Evolutionary conservation across 30 jellyfish, hydroid and myxozoan species (phyloP).

Genomic region (Pelagia noctiluca): DNA sequence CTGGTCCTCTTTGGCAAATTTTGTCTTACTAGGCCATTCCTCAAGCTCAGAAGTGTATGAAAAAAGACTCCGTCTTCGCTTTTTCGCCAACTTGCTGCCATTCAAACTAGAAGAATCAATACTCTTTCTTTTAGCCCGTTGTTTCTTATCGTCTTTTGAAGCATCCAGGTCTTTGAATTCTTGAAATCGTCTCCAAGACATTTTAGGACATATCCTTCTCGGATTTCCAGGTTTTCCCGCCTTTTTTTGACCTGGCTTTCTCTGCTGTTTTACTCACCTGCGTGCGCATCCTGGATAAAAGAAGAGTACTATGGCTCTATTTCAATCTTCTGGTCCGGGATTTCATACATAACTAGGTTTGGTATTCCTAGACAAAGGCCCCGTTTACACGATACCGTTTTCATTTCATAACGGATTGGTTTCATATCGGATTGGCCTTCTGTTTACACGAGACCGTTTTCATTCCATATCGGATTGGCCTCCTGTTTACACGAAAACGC

Average conservation of each 20-base stretch:
- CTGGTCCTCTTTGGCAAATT: background rate
- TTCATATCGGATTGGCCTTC: too few relatives aligned
- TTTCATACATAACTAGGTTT: too few relatives aligned
- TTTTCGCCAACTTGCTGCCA: background rate
- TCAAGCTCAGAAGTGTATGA: background rate
- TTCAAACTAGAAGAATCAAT: background rate
- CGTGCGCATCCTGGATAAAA: too few relatives aligned
- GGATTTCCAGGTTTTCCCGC: background rate
- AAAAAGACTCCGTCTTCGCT: constrained; percentile 8
- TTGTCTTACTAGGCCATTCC: background rate
- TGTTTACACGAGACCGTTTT: too few relatives aligned
- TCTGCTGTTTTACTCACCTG: background rate
- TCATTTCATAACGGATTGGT: too few relatives aligned
- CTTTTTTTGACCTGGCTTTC: background rate
- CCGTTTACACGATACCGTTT: too few relatives aligned
- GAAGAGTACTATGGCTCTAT: too few relatives aligned
- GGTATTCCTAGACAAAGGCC: too few relatives aligned
- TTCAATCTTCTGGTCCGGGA: too few relatives aligned
- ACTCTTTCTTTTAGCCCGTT: background rate
- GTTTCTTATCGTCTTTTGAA: background rate
- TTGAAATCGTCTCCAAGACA: constrained; percentile 34
- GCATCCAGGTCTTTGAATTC: constrained; percentile 1
- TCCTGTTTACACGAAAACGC: too few relatives aligned
- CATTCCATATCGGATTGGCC: too few relatives aligned
- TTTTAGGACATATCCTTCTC: background rate